A percentile compares a stretch with the other conserved stretches of the same genome.
Evolutionary conservation across 2,797 vertebrate genomes (phyloP).

Genomic region (Gambusia yucatana): DNA sequence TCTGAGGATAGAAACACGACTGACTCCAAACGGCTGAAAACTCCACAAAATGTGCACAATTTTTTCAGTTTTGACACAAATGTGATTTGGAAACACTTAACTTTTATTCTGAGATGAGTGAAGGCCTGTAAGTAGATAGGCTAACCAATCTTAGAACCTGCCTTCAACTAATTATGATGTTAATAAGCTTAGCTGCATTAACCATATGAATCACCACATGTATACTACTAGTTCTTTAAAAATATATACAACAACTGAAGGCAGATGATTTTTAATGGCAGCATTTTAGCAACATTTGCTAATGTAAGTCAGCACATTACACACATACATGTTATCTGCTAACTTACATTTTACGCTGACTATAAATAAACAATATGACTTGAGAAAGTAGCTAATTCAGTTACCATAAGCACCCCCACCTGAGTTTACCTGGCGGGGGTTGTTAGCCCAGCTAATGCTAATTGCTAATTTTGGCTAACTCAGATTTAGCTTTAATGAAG

Average conservation of each 20-base stretch:
- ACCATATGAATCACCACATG: background rate
- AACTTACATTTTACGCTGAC: background rate
- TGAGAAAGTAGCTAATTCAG: background rate
- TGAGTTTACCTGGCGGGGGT: slow-evolving; percentile 7
- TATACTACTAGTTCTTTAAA: background rate
- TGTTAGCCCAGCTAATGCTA: slow-evolving; percentile 37
- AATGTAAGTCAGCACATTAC: background rate
- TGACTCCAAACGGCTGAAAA: slow-evolving; percentile 10
- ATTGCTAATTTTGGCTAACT: slow-evolving; percentile 26
- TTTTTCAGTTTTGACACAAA: background rate
- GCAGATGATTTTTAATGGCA: background rate
- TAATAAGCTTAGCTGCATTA: background rate
- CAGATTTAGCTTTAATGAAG: slow-evolving; percentile 19
- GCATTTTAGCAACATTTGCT: background rate
- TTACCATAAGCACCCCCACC: background rate
- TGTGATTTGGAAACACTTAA: background rate
- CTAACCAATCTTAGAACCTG: background rate
- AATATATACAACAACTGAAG: background rate
- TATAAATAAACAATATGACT: background rate
- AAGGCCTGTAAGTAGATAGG: background rate
- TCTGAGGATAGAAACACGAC: slow-evolving; percentile 50
- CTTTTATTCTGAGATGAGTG: background rate
- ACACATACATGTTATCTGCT: background rate
- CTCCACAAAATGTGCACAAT: background rate
- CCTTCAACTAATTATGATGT: background rate